phyloP scores from a whole-genome alignment of 2,113 vertebrate genomes.

The Hydropotes inermis region DNA sequence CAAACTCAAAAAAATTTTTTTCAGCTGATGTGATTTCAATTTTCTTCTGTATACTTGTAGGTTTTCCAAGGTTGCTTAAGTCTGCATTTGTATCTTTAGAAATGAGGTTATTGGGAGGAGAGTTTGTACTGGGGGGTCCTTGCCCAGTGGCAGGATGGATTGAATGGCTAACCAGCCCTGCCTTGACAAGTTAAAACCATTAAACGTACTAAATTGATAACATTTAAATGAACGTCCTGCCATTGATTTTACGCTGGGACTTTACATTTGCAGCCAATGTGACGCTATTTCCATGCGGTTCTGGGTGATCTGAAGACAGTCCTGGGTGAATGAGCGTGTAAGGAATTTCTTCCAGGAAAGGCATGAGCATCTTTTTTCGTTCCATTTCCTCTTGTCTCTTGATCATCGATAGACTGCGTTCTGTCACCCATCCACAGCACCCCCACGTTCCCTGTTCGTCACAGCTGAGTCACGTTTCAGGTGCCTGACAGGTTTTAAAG shows the following conservation, averaged over 20 bases:
- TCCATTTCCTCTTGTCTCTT: neutral
- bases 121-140: neutral
- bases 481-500: neutral
- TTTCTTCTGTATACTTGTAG: neutral
- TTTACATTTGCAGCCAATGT: neutral
- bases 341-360: neutral
- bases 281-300: neutral
- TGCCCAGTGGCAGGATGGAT: neutral
- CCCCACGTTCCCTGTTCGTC: no score
- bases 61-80: neutral
- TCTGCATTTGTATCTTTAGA: neutral
- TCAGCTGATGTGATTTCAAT: neutral
- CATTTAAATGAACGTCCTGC: neutral
- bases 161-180: neutral
- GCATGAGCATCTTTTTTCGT: neutral
- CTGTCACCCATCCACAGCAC: fast-evolving
- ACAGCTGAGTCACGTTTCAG: neutral
- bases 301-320: neutral
- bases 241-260: neutral
- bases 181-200: neutral
- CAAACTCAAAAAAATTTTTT: neutral
- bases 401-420: fast-evolving
- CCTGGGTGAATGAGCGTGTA: no score
- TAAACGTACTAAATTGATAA: neutral
- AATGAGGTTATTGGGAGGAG: neutral